Conservation (phyloP, 1,140 invertebrate genomes). For the Cataglyphis hispanica region DNA sequence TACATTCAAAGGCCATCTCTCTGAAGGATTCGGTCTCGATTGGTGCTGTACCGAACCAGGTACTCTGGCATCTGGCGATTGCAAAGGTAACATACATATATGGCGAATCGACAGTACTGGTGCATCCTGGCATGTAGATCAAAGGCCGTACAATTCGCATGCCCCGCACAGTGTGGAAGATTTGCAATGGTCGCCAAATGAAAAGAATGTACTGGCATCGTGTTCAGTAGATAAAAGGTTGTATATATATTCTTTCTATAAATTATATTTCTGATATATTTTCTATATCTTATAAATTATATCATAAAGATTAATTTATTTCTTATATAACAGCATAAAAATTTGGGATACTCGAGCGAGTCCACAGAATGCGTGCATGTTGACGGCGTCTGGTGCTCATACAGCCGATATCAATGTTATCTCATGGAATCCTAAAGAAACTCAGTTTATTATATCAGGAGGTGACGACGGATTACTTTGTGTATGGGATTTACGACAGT, state of each 20-base stretch:
- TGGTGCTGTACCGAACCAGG: slow-evolving; percentile 95
- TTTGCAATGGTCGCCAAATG: slow-evolving; percentile 99
- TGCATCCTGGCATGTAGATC: slow-evolving; percentile 95
- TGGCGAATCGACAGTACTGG: slow-evolving; percentile 91
- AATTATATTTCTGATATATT: background rate
- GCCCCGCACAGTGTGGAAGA: slow-evolving; percentile 97
- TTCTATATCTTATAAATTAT: background rate
- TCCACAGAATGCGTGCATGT: slow-evolving; percentile 96
- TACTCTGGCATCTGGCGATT: slow-evolving; percentile 95
- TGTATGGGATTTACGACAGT: slow-evolving; percentile 98
- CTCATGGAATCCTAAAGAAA: slow-evolving; percentile 97
- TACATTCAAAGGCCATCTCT: slow-evolving; percentile 95
- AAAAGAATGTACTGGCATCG: slow-evolving; percentile 96
- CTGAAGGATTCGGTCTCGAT: slow-evolving; percentile 97
- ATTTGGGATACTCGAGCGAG: slow-evolving; percentile 96
- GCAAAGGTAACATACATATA: slow-evolving; percentile 96
- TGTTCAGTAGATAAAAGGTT: slow-evolving; percentile 97
- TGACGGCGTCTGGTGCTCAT: slow-evolving; percentile 95
- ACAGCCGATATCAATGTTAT: slow-evolving; percentile 98
- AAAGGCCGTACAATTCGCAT: slow-evolving; percentile 95
- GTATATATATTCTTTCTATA: slow-evolving; percentile 25
- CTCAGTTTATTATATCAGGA: slow-evolving; percentile 88
- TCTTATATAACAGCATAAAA: slow-evolving; percentile 88
- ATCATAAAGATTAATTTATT: slow-evolving; percentile 12
- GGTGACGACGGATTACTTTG: slow-evolving; percentile 98